A percentile compares a stretch with the other conserved stretches of the same genome.
Conservation (phyloP, 2,113 vertebrate genomes). For the Pterocles gutturalis region DNA sequence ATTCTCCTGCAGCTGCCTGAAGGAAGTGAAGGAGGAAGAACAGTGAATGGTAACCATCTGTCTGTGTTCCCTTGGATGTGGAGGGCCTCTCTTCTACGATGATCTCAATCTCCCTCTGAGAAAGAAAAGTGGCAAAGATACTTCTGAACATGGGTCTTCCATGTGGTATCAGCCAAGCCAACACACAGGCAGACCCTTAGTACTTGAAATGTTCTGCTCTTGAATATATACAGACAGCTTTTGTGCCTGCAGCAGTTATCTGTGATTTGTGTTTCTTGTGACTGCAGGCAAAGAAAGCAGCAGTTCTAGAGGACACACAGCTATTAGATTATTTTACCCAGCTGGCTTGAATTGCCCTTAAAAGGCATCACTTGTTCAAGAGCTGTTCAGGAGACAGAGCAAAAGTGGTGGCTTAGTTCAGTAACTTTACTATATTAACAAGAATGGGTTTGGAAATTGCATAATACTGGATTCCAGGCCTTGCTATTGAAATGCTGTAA, state of each 20-base stretch:
- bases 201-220: background rate
- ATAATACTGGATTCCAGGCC: background rate
- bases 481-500: background rate
- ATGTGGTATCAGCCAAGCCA: conserved; percentile 31
- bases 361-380: conserved; percentile 8
- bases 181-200: background rate
- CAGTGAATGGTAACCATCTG: conserved; percentile 23
- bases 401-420: background rate
- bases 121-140: conserved; percentile 41
- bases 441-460: background rate
- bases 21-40: conserved; percentile 39
- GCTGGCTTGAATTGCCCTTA: conserved; percentile 36
- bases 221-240: conserved; percentile 30
- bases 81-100: background rate
- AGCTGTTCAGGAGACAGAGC: background rate
- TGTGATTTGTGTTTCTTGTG: conserved; percentile 29
- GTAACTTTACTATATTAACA: background rate
- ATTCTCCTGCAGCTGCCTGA: conserved; percentile 46
- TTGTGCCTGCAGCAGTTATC: conserved; percentile 14
- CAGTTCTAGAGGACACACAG: conserved; percentile 14
- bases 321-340: conserved; percentile 27
- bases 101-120: conserved; percentile 13
- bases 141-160: background rate
- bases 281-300: conserved; percentile 19
- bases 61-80: conserved; percentile 1